Conservation (phyloP, 2,797 vertebrate genomes). For the Anas bernieri region DNA sequence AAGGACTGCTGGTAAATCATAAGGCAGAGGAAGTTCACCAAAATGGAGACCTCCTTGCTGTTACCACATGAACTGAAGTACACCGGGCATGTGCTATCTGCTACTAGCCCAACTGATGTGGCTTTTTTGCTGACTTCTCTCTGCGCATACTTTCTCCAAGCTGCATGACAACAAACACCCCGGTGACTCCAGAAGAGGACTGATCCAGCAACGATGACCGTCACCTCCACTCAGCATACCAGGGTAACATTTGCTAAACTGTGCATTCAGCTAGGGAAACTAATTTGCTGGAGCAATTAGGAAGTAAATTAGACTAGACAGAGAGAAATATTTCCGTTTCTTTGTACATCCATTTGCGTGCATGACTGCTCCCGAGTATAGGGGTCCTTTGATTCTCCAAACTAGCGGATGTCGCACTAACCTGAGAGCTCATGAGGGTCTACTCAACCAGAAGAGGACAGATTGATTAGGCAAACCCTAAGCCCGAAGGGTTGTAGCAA, state of each 20-base stretch:
- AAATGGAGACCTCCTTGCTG: neutral
- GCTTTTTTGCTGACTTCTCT: neutral
- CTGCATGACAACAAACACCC: neutral
- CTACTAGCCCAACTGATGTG: neutral
- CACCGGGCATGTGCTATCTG: neutral
- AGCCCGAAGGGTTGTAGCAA: neutral
- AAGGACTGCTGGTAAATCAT: neutral
- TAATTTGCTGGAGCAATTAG: constrained; percentile 54
- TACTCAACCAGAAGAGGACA: constrained; percentile 46
- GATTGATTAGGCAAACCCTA: constrained; percentile 13
- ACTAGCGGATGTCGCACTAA: constrained; percentile 10
- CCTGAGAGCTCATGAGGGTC: neutral
- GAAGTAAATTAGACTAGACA: constrained; percentile 40
- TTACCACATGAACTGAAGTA: neutral
- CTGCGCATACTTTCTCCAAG: neutral
- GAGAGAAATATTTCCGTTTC: constrained; percentile 33
- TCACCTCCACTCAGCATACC: neutral
- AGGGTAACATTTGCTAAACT: neutral
- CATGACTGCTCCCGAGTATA: constrained; percentile 33
- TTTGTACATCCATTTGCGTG: constrained; percentile 54
- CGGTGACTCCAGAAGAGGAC: neutral
- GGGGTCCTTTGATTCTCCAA: constrained; percentile 41
- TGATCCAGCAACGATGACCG: neutral
- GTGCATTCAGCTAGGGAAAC: neutral
- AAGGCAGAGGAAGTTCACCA: neutral